Evolutionary conservation across 2,113 vertebrate genomes (phyloP), one percentile per base, ranked within the genome.

Genomic region (Callospermophilus lateralis): DNA sequence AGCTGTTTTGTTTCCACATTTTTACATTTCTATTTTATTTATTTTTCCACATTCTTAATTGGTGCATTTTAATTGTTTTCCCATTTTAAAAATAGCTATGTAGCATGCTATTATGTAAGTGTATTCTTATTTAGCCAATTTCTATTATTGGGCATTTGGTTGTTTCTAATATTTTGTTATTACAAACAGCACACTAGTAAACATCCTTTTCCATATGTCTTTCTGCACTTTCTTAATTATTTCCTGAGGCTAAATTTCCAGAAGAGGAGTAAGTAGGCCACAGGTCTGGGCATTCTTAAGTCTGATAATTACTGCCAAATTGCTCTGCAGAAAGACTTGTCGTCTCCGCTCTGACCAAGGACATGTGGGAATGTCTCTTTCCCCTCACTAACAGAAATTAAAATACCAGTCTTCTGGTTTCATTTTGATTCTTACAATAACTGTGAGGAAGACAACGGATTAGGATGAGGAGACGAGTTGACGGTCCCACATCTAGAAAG

Each of bases 221-320:
- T 96, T 96, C 74, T 96, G 16, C 0, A 34, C 26, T 80, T 95
- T 93, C 80, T 95, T 94, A 88, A 90, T 95, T 96, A 63, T 89
- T 93, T 77, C 48, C 42, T 0, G 22, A 95, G 37, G 63, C 84
- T 94, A 84, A 74, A 16, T 93, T 97, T 95, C 39, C 28, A 89
- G 48, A 84, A 93, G 17, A 96, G 68, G 3, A 90, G n/a, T 94
- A 76, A 83, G 5, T 73, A 74, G 48, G 85, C 67, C 85, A 94
- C 22, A 81, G 81, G 30, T 68, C 26, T 94, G 67, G 39, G n/a
- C 91, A 89, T 88, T 96, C 93, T 76, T 42, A 85, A 70, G 42
- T 55, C 39, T 96, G 34, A 88, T 96, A 92, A 88, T 96, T 92
- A 42, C 84, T 94, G 68, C 48, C 48, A 95, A 84, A 90, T 84